A percentile compares a stretch with the other conserved stretches of the same genome.
phyloP scores from a whole-genome alignment of 2,888 invertebrate species.

The Athalia circularis region DNA sequence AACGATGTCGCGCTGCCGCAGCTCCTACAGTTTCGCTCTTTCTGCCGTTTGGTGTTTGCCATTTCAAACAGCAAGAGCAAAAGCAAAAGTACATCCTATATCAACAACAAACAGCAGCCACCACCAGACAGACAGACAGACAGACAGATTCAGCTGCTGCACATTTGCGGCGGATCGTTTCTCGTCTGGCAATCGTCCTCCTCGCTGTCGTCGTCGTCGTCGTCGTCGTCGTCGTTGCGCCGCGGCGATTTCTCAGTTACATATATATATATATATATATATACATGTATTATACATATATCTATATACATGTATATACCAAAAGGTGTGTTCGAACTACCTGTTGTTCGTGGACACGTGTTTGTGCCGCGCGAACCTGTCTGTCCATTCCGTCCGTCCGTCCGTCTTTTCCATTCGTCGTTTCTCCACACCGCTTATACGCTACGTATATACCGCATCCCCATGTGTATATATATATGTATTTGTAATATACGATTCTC shows the following conservation, averaged over 20 bases:
- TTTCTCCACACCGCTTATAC: background rate
- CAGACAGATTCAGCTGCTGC: too few species aligned
- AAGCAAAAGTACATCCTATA: too few species aligned
- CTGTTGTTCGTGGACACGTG: conserved; percentile 44
- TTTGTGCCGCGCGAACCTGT: conserved; percentile 45
- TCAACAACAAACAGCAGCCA: too few species aligned
- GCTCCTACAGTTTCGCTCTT: too few species aligned
- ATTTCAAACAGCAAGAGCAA: too few species aligned
- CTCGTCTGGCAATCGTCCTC: background rate
- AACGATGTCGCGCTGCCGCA: background rate
- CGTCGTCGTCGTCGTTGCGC: background rate
- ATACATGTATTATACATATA: too few species aligned
- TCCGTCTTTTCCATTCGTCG: conserved; percentile 4
- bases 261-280: too few species aligned
- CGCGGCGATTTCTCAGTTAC: conserved; percentile 27
- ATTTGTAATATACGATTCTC: too few species aligned
- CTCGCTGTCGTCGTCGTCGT: background rate
- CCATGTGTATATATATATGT: background rate
- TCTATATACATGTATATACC: background rate
- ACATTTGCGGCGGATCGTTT: too few species aligned
- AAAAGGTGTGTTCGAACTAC: conserved; percentile 22
- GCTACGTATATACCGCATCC: background rate
- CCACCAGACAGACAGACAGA: too few species aligned
- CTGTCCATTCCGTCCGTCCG: conserved; percentile 7
- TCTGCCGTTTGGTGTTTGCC: too few species aligned